Percentiles rank a stretch among this genome's conserved stretches.
Evolutionary conservation across 2,888 invertebrate genomes (phyloP).

Genomic region (Halictus quadricinctus): DNA sequence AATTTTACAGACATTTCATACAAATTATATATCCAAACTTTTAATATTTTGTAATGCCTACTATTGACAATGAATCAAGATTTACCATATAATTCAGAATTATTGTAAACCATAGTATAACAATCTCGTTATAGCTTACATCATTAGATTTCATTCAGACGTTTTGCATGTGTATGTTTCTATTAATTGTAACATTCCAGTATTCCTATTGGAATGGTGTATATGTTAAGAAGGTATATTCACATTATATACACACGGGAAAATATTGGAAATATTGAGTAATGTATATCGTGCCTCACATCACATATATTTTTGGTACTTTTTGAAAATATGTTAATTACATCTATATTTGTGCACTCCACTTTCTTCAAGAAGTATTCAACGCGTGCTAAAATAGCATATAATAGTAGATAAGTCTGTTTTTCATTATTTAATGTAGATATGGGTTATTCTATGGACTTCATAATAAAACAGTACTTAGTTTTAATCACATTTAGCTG

Average conservation of each 20-base stretch:
- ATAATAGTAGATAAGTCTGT: slow-evolving; percentile 1
- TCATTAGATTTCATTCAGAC: slow-evolving; percentile 9
- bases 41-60: slow-evolving; percentile 1
- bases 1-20: slow-evolving; percentile 39
- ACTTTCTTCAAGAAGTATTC: slow-evolving; percentile 13
- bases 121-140: background rate
- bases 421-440: slow-evolving; percentile 20
- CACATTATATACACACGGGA: slow-evolving; percentile 9
- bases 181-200: slow-evolving; percentile 29
- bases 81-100: slow-evolving; percentile 19
- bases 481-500: slow-evolving; percentile 18
- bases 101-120: background rate
- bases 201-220: slow-evolving; percentile 1
- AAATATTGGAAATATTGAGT: slow-evolving; percentile 21
- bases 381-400: slow-evolving; percentile 5
- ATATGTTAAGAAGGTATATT: slow-evolving; percentile 10
- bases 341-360: background rate
- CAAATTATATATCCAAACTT: slow-evolving; percentile 22
- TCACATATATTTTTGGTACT: slow-evolving; percentile 14
- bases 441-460: slow-evolving; percentile 28
- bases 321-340: slow-evolving; percentile 7
- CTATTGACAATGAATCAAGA: slow-evolving; percentile 26
- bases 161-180: slow-evolving; percentile 3
- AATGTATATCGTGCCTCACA: slow-evolving; percentile 31
- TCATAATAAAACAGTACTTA: slow-evolving; percentile 29